A percentile compares a stretch with the other conserved stretches of the same genome.
phyloP scores from a whole-genome alignment of 2,888 invertebrate species.

The Macaria liturata region DNA sequence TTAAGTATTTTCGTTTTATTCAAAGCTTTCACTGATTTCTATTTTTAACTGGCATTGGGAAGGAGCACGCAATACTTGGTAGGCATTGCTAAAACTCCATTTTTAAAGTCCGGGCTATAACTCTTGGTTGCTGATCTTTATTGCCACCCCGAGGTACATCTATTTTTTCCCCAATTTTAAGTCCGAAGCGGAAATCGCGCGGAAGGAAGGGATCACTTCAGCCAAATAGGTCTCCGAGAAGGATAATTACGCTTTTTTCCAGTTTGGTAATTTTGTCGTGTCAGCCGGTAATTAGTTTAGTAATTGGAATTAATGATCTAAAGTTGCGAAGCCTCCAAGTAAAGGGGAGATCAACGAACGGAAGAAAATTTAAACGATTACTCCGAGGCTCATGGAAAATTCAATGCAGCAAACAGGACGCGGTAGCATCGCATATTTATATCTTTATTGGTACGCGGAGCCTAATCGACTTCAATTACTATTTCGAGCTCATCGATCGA shows the following conservation, averaged over 20 bases:
- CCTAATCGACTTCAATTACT: slow-evolving; percentile 30
- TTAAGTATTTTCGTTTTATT: slow-evolving; percentile 21
- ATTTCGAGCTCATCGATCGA: slow-evolving; percentile 44
- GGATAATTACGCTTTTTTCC: slow-evolving; percentile 62
- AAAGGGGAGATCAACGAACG: slow-evolving; percentile 5
- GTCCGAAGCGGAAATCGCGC: slow-evolving; percentile 68
- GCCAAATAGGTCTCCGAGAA: slow-evolving; percentile 64
- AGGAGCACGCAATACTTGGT: slow-evolving; percentile 32
- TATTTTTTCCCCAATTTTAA: slow-evolving; percentile 57
- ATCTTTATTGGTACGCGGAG: slow-evolving; percentile 16
- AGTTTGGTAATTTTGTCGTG: slow-evolving; percentile 46
- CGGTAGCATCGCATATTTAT: slow-evolving; percentile 14
- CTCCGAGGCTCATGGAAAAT: slow-evolving; percentile 12
- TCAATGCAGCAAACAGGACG: slow-evolving; percentile 5
- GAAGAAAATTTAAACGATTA: background rate
- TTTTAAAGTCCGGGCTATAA: slow-evolving; percentile 54
- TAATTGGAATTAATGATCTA: slow-evolving; percentile 22
- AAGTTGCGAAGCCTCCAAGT: slow-evolving; percentile 10
- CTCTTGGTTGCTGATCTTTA: slow-evolving; percentile 65
- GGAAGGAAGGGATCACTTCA: slow-evolving; percentile 69
- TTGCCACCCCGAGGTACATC: slow-evolving; percentile 58
- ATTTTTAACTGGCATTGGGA: slow-evolving; percentile 36
- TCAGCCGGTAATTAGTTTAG: slow-evolving; percentile 32
- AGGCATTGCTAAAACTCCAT: slow-evolving; percentile 42
- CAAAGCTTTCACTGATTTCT: slow-evolving; percentile 25